Base-by-base conservation (phyloP, 2,113 vertebrate species). In the Forbesichthys papilliferus region DNA sequence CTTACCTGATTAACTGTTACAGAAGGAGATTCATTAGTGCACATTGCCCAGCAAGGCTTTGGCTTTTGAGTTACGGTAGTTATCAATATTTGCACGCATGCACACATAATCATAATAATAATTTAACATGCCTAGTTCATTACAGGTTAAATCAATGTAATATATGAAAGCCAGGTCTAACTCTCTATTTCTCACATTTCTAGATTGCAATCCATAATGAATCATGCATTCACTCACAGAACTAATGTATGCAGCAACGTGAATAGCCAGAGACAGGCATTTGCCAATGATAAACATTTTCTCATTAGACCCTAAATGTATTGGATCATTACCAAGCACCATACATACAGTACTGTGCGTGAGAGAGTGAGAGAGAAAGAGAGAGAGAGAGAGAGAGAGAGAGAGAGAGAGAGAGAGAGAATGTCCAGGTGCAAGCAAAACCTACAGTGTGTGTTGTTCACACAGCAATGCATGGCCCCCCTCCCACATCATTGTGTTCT, bases 191-290 rank as follows among this genome's bases (percentile, higher is more conserved):
- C 54, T 56, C 54, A 56, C 75, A 81, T 68, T 68, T 69, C 73
- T 71, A 68, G 79, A 87, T 67, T 54, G 57, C 64, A 83, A 68
- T 79, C 67, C 18, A 75, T 87, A 84, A 84, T 79, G 78, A 88
- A 85, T 67, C 73, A 73, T 67, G 63, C 76, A 73, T 68, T 82
- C 70, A 65, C 68, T 80, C 68, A 71, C 61, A 75, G 73, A 81
- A 81, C 87, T 84, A 82, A 82, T 85, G 66, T 75, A 52, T 60
- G 66, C 66, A 75, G 36, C 67, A 66, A 70, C 82, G 82, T 77
- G 63, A 78, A 81, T 73, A 75, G 78, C 70, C 74, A 80, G 76
- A 74, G 80, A 83, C 64, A 67, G 72, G 77, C 58, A 20, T 20
- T 20, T 20, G 20, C 20, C 20, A 20, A 67, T 71, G 47, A 77